Conservation (phyloP, 2,113 vertebrate genomes). For the Halichoeres trimaculatus region DNA sequence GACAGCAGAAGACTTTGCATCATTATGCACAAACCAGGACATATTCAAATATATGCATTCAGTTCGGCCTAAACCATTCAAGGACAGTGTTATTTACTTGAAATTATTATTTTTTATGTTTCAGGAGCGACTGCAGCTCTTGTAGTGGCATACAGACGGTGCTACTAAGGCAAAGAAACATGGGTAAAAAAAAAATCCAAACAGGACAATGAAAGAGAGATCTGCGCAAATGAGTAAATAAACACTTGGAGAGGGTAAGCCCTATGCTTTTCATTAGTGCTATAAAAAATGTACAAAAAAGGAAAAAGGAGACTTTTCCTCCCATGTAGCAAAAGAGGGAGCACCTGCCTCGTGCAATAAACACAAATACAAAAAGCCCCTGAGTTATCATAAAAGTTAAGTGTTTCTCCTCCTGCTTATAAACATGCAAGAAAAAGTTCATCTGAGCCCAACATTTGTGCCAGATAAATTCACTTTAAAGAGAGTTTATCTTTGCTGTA, state of each 20-base stretch:
- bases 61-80: constrained; percentile 59
- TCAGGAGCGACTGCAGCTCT: constrained; percentile 54
- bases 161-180: constrained; percentile 40
- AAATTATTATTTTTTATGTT: constrained; percentile 58
- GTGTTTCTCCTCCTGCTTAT: constrained; percentile 77
- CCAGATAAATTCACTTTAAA: constrained; percentile 9
- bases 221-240: constrained; percentile 54
- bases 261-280: constrained; percentile 39
- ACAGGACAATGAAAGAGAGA: constrained; percentile 61
- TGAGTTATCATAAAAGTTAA: constrained; percentile 75
- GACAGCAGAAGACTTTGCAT: constrained; percentile 78
- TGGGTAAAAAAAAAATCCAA: constrained; percentile 52
- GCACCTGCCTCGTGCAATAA: constrained; percentile 79
- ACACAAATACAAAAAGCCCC: constrained; percentile 69
- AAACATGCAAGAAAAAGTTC: constrained; percentile 30
- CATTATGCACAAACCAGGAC: constrained; percentile 79
- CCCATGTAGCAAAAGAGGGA: constrained; percentile 47
- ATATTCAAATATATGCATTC: constrained; percentile 78
- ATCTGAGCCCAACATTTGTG: constrained; percentile 25
- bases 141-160: constrained; percentile 35
- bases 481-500: constrained; percentile 10
- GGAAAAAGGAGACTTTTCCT: constrained; percentile 15
- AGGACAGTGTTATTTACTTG: constrained; percentile 71
- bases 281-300: constrained; percentile 40
- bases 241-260: constrained; percentile 52